Base-by-base conservation (phyloP, 2,888 invertebrate genomes). In the Metellina segmentata region DNA sequence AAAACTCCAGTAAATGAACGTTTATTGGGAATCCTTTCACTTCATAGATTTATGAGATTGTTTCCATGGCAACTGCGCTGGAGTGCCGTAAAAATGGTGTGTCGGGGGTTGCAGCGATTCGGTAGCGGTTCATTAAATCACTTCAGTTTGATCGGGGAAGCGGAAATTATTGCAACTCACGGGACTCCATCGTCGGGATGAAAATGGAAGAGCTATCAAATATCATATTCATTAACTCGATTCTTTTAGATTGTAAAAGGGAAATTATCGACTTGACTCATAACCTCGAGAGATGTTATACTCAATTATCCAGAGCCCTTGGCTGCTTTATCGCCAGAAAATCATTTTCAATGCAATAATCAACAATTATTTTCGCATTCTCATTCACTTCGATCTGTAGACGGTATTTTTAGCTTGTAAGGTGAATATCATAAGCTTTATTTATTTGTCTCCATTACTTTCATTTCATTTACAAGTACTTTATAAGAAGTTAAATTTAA, bases 41-140 rank as follows among this genome's bases (percentile, higher is more conserved):
- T 34, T 48, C 48, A 53, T 72, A 74, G 85, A 85, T 85, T 85
- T 85, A 85, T 72, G 85, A 85, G 85, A 74, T 53, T 48, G 85
- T 85, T 16, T 20, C 85, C 85, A 85, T 85, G 53, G 75, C 61
- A 61, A 85, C 85, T 16, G 85, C 70, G 81, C 79, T 61, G 20
- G 61, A 79, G 79, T 53, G 79, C 72, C 75, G 85, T 85, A 85
- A 85, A 85, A 85, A 85, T 85, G 75, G 79, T 61, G 61, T 61
- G 61, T 61, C 61, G 61, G 61, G 11, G 79, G 79, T n/a, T 9
- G 51, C 77, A 48, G 49, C 77, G 77, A 79, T 61, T 79, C 79
- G 85, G 83, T 74, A 85, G 85, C 75, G 85, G 74, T 85, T 85
- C 85, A 85, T 85, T 85, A 85, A 72, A 72, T 85, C 85, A 75